Evolutionary conservation across 2,113 vertebrate genomes (phyloP).

Genomic region (Paratilapia polleni): DNA sequence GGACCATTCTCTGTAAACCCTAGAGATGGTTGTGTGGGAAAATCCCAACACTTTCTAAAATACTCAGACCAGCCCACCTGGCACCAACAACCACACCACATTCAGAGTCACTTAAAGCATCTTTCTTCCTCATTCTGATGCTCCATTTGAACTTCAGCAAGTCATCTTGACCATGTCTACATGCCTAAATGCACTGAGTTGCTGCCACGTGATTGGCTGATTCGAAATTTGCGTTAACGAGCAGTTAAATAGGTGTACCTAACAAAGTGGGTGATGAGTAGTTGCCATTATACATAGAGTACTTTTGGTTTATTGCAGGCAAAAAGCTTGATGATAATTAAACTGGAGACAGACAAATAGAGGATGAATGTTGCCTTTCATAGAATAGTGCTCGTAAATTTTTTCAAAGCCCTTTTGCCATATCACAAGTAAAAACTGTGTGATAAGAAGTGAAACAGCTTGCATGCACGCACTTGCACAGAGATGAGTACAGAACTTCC

Average conservation of each 20-base stretch:
- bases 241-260: background rate
- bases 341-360: background rate
- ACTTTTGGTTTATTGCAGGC: background rate
- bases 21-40: background rate
- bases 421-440: constrained; percentile 13
- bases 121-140: background rate
- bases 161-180: background rate
- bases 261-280: background rate
- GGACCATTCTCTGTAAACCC: too few relatives aligned
- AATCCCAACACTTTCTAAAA: background rate
- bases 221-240: background rate
- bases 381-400: too few relatives aligned
- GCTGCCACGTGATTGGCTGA: background rate
- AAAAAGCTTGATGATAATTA: background rate
- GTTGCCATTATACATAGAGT: rapidly evolving
- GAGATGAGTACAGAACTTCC: background rate
- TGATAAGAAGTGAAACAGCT: constrained; percentile 41
- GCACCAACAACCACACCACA: too few relatives aligned
- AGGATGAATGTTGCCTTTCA: constrained; percentile 5
- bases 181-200: background rate
- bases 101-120: too few relatives aligned
- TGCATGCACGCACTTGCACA: constrained; percentile 12
- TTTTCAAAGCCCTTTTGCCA: background rate
- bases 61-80: too few relatives aligned
- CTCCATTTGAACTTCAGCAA: background rate